Evolutionary conservation across 1,140 invertebrate genomes (phyloP).

Genomic region (Hermetia illucens): DNA sequence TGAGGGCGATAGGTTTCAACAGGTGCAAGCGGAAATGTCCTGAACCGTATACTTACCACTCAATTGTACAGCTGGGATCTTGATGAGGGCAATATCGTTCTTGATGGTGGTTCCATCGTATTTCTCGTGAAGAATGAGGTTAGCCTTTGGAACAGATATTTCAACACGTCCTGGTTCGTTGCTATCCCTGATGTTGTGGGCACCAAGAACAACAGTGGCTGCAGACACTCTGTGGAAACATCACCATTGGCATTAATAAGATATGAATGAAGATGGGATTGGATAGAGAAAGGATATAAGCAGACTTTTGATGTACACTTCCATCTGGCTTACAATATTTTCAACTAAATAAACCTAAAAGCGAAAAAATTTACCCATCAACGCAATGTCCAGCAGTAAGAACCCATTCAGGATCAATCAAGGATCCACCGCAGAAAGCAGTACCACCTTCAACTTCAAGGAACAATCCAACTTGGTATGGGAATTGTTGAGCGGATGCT

Average conservation of each 20-base stretch:
- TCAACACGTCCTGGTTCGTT: neutral
- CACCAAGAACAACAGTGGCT: constrained; percentile 10
- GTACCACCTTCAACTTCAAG: constrained; percentile 18
- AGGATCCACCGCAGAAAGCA: constrained; percentile 39
- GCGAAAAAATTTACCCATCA: constrained; percentile 20
- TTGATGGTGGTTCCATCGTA: neutral
- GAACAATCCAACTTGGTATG: constrained; percentile 34
- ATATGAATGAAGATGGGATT: too few relatives aligned
- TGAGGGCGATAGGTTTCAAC: too few relatives aligned
- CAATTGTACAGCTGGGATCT: constrained; percentile 6
- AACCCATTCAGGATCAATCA: constrained; percentile 37
- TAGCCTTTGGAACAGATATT: neutral
- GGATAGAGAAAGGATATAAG: neutral
- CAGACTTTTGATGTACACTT: neutral
- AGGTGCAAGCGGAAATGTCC: too few relatives aligned
- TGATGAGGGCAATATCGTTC: neutral
- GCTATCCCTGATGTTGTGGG: neutral
- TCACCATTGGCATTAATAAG: too few relatives aligned
- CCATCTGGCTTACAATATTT: neutral
- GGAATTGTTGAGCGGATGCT: constrained; percentile 32
- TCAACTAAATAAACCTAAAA: neutral
- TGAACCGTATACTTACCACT: constrained; percentile 8
- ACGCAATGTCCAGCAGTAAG: constrained; percentile 49
- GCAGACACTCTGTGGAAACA: constrained; percentile 9
- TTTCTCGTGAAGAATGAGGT: neutral